Evolutionary conservation across 2,113 vertebrate genomes (phyloP).

Genomic region (Eleginops maclovinus): DNA sequence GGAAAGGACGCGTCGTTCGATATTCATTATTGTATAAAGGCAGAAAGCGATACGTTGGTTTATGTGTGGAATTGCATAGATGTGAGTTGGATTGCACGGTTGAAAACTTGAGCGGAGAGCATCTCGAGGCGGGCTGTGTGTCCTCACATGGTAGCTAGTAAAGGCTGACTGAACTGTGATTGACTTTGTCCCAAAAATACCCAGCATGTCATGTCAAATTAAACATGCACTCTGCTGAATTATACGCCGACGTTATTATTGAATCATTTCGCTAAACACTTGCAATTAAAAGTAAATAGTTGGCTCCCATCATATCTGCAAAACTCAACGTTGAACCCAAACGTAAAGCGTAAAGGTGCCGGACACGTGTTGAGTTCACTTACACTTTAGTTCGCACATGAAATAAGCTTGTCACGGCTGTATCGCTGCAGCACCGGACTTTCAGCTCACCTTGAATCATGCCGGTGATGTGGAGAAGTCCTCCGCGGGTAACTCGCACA

Average conservation of each 20-base stretch:
- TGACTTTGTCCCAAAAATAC: constrained; percentile 40
- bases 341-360: background rate
- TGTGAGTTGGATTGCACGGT: background rate
- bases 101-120: constrained; percentile 43
- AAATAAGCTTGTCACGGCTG: background rate
- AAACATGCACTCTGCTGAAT: constrained; percentile 12
- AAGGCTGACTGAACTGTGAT: constrained; percentile 18
- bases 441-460: constrained; percentile 63
- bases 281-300: constrained; percentile 2
- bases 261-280: background rate
- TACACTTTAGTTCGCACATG: background rate
- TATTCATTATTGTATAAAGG: background rate
- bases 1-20: background rate
- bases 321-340: background rate
- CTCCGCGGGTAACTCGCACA: constrained; percentile 24
- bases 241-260: background rate
- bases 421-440: constrained; percentile 29
- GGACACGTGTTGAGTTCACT: constrained; percentile 72
- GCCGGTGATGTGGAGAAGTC: constrained; percentile 17
- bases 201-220: constrained; percentile 9
- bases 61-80: background rate
- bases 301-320: background rate
- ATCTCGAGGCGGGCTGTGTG: constrained; percentile 11
- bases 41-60: background rate
- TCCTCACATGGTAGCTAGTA: constrained; percentile 27